Base-by-base conservation (phyloP, 2,797 vertebrate species). In the Sebastes iracundus region DNA sequence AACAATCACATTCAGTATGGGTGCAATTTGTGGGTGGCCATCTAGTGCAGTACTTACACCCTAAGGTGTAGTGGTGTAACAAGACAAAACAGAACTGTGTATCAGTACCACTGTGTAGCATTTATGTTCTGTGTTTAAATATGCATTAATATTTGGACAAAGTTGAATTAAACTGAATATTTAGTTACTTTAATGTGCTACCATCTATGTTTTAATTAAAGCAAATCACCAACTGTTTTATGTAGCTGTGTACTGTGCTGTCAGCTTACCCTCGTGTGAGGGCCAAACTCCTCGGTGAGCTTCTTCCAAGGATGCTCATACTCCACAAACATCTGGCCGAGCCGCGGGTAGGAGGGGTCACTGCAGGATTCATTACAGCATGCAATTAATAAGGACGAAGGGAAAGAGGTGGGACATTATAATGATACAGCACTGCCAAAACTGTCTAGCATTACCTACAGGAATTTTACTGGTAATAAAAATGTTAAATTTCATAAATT, bases 261-360 rank as follows among this genome's bases (percentile, higher is more conserved):
- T 23, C n/a, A 22, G 2, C 85, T 85, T 74, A 97, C 98, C 96
- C 95, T 96, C 69, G 97, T 97, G 90, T 99, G 98, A 0, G 97
- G 97, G 5, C 96, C 97, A 89, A 99, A 99, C 85, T 99, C 98
- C 82, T 99, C 97, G 0, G 94, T 94, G 75, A 99, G 96, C 85
- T 99, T 99, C 91, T 96, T 98, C 93, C 97, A 94, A 11, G 97
- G 96, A 74, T 97, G 96, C 5, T 99, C 98, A 9, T 98, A 99
- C 78, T 99, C 98, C 82, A 98, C 38, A 56, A 99, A 89, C 97
- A 99, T 99, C 94, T 99, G 98, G 10, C 95, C 95, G 73, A 99
- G 93, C 6, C 98, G 96, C 16, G 97, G 95, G 63, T 97, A 99
- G 22, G 96, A 95, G 3, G 97, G 90, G 38, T 99, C 98, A 23